Evolutionary conservation across 2,797 vertebrate genomes (phyloP), one percentile per base, ranked within the genome.

Genomic region (Dryobates pubescens): DNA sequence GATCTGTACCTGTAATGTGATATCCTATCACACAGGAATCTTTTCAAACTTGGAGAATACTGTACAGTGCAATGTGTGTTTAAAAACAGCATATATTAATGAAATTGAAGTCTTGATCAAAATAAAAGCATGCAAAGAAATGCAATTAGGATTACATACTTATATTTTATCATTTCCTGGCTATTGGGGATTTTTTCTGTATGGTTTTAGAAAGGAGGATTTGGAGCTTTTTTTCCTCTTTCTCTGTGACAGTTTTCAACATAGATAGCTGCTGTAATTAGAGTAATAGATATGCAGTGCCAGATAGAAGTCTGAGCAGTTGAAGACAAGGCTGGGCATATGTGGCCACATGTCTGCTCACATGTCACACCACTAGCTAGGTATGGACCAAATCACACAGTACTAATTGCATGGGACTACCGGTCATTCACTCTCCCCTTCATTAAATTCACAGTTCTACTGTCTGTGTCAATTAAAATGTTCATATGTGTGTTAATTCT

Each of bases 1-100:
- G 69, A 53, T 4, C 10, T 70, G 47, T 70, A 26, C 8, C 29
- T 65, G 8, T 26, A 81, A 64, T 19, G 2, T 49, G 57, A 54
- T 32, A 36, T 49, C 63, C n/a, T 53, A 69, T 19, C 30, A 58
- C 10, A 3, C 20, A 61, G 3, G 20, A 4, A 23, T 6, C 5
- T 34, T 71, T 87, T 38, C 49, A 43, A 69, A 63, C 51, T 22
- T 90, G 45, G 49, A 84, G 49, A 86, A 51, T 5, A 34, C 4
- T 27, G 15, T 24, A 56, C 34, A 36, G 15, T 61, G 32, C 57
- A 81, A 47, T 3, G 0, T 43, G 54, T 82, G 29, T 69, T 79
- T 93, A 72, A 80, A 84, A 95, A 57, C 73, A 90, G 23, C 51
- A 71, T 53, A 38, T 62, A 38, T 34, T 65, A 8, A 6, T 78